Conservation (phyloP, 2,888 invertebrate genomes). For the Andrena marginata region DNA sequence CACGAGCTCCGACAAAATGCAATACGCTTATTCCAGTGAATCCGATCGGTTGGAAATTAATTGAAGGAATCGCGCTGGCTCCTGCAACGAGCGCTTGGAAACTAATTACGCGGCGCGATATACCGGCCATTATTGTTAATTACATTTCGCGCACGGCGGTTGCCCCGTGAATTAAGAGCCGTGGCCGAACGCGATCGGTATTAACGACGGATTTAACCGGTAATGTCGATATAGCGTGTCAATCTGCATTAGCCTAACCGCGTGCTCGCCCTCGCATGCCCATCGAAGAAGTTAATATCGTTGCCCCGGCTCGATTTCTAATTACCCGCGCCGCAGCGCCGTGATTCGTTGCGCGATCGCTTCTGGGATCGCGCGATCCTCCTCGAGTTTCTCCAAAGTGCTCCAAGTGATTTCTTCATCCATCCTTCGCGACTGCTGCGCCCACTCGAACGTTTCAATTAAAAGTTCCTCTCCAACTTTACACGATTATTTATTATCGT, state of each 20-base stretch:
- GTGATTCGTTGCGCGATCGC: background rate
- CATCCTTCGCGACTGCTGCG: background rate
- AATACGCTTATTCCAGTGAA: background rate
- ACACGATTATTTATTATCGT: background rate
- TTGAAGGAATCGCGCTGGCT: conserved; percentile 42
- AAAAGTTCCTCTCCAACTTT: background rate
- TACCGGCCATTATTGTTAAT: conserved; percentile 67
- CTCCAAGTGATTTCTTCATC: conserved; percentile 48
- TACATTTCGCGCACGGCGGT: conserved; percentile 57
- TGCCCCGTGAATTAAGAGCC: conserved; percentile 46
- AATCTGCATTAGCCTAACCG: conserved; percentile 67
- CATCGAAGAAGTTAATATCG: conserved; percentile 59
- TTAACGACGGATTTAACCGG: conserved; percentile 66
- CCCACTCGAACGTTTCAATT: conserved; percentile 25
- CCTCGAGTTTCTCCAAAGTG: conserved; percentile 12
- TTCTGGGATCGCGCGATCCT: background rate
- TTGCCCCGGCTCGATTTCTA: conserved; percentile 57
- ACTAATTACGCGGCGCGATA: conserved; percentile 60
- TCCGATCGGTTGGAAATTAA: conserved; percentile 25
- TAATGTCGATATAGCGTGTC: conserved; percentile 69
- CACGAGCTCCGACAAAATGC: background rate
- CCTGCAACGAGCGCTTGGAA: conserved; percentile 38
- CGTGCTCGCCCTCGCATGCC: conserved; percentile 42
- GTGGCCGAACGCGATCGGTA: conserved; percentile 45
- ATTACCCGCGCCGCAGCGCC: conserved; percentile 34